A percentile compares a stretch with the other conserved stretches of the same genome.
Evolutionary conservation across 2,797 vertebrate species (phyloP).

Genomic region (Artibeus lituratus): DNA sequence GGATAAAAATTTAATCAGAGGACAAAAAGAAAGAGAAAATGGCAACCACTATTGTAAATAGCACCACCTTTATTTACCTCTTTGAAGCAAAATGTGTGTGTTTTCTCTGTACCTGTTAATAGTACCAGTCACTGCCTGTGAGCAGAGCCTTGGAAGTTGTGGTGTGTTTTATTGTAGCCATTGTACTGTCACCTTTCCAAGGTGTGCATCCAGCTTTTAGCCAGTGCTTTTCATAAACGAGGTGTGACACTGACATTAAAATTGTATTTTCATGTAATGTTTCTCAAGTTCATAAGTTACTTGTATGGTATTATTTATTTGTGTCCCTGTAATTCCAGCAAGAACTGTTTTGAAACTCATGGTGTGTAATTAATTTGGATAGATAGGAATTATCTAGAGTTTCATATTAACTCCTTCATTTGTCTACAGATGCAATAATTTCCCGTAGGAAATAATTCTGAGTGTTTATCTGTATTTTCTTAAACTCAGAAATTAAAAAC

Average conservation of each 20-base stretch:
- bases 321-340: not conserved
- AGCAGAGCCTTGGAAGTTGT: not conserved
- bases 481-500: constrained; percentile 7
- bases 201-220: not conserved
- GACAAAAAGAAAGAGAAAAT: not conserved
- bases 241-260: not conserved
- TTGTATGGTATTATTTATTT: constrained; percentile 10
- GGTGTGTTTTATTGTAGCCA: not conserved
- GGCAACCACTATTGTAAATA: not conserved
- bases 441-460: constrained; percentile 26
- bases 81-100: not conserved
- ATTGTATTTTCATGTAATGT: constrained; percentile 8
- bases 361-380: constrained; percentile 23
- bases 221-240: not conserved
- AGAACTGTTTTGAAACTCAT: not conserved
- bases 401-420: constrained; percentile 47
- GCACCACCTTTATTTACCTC: not conserved
- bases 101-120: not conserved
- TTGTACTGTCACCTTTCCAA: not conserved
- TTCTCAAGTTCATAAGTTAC: not conserved
- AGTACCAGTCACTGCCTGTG: not conserved
- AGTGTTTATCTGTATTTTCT: not conserved
- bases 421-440: not conserved
- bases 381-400: not conserved
- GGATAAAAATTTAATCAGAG: not conserved